These are phyloP conservation scores for Pterobdella sp. DNA, from an alignment of 2,888 invertebrate genomes.

Conservation along the genomic window DNA sequence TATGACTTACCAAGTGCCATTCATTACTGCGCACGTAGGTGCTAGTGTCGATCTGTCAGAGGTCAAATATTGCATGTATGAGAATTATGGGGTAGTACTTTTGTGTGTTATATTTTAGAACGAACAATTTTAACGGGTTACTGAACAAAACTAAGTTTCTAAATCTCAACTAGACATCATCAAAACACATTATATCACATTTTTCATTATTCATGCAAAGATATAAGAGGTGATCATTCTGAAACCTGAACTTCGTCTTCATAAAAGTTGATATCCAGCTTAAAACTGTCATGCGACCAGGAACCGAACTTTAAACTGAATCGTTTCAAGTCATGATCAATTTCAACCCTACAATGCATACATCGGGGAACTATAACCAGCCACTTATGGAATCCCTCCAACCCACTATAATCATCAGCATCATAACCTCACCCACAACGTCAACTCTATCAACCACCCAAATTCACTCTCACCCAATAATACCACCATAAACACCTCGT, in stretches of 20 bases:
- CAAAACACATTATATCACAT: too few relatives aligned
- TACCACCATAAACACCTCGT: slow-evolving; percentile 21
- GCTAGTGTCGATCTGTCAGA: neutral
- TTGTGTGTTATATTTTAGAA: too few relatives aligned
- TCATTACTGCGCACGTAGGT: neutral
- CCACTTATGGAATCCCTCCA: neutral
- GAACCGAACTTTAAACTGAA: neutral
- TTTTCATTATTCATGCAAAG: too few relatives aligned
- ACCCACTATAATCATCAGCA: neutral
- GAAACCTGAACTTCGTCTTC: neutral
- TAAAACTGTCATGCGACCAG: neutral
- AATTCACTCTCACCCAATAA: slow-evolving; percentile 23
- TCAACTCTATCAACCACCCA: slow-evolving; percentile 27
- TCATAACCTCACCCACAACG: neutral
- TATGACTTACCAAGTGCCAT: neutral
- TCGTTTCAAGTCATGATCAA: neutral
- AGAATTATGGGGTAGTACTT: neutral
- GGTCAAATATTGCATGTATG: too few relatives aligned
- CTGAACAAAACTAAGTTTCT: neutral
- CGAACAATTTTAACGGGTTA: too few relatives aligned
- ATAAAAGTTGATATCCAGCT: neutral
- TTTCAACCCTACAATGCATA: neutral
- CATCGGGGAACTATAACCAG: too few relatives aligned
- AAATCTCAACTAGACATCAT: too few relatives aligned
- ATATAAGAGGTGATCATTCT: neutral